These are phyloP conservation scores for Luehdorfia chinensis DNA, from an alignment of 1,140 invertebrate species.

Conservation along the genomic window DNA sequence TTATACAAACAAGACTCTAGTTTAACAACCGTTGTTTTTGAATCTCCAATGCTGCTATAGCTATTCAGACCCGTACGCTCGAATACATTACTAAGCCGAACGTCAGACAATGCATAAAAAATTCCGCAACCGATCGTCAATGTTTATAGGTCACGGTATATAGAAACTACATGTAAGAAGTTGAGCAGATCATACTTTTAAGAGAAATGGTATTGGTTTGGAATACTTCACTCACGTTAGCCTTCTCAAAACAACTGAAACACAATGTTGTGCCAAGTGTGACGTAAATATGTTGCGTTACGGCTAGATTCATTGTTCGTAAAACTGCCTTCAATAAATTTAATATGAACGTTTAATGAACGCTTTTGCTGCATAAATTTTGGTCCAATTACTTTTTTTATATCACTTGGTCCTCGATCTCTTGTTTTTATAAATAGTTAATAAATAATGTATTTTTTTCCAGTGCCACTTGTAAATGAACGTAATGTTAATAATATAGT, in stretches of 20 bases:
- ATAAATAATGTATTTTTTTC: too few relatives aligned
- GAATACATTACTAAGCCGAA: slow-evolving; percentile 1
- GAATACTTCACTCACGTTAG: background rate
- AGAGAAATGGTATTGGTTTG: too few relatives aligned
- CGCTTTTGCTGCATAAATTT: slow-evolving; percentile 9
- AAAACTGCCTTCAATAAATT: slow-evolving; percentile 12
- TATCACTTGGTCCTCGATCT: too few relatives aligned
- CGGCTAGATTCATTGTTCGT: slow-evolving; percentile 10
- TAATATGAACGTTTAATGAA: slow-evolving; percentile 11
- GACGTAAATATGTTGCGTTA: slow-evolving; percentile 5
- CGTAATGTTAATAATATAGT: too few relatives aligned
- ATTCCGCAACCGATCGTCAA: background rate
- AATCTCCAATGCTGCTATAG: slow-evolving; percentile 4
- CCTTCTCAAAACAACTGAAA: background rate
- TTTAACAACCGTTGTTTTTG: slow-evolving; percentile 1
- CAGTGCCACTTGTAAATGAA: too few relatives aligned
- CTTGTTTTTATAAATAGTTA: too few relatives aligned
- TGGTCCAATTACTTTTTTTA: slow-evolving; percentile 14
- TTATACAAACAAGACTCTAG: background rate
- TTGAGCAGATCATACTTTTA: background rate
- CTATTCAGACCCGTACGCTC: background rate
- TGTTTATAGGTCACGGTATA: background rate
- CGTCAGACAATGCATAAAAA: slow-evolving; percentile 1
- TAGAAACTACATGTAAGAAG: background rate
- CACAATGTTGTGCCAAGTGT: slow-evolving; percentile 1